Percentiles rank a stretch among this genome's conserved stretches.
Evolutionary conservation across 2,797 vertebrate genomes (phyloP).

Genomic region (Ispidina picta): DNA sequence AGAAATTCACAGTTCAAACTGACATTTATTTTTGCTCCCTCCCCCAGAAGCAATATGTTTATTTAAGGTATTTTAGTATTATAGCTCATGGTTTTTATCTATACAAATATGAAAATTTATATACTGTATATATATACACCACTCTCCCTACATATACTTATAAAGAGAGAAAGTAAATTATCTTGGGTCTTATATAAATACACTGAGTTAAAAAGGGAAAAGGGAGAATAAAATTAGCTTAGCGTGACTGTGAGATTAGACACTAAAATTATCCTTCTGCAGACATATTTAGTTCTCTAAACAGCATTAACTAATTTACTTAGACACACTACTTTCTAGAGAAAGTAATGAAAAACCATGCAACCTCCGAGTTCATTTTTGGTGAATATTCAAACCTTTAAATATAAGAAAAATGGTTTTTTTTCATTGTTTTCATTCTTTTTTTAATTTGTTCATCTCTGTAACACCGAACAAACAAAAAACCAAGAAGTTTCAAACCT

Average conservation of each 20-base stretch:
- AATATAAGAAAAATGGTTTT: background rate
- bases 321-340: background rate
- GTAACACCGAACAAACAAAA: background rate
- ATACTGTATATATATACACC: background rate
- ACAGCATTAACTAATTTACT: constrained; percentile 31
- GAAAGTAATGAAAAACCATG: background rate
- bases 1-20: background rate
- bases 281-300: constrained; percentile 24
- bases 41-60: background rate
- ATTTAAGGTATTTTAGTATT: background rate
- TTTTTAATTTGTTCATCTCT: background rate
- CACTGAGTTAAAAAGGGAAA: background rate
- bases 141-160: background rate
- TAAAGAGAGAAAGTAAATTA: background rate
- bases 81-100: background rate
- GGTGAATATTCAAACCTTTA: background rate
- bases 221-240: constrained; percentile 32
- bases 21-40: background rate
- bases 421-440: too few species aligned
- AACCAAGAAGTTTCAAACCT: background rate
- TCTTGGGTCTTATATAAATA: background rate
- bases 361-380: background rate
- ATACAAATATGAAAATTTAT: background rate
- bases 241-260: constrained; percentile 24
- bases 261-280: constrained; percentile 9